phyloP scores from a whole-genome alignment of 2,113 vertebrate species.

The Solenodon paradoxus region DNA sequence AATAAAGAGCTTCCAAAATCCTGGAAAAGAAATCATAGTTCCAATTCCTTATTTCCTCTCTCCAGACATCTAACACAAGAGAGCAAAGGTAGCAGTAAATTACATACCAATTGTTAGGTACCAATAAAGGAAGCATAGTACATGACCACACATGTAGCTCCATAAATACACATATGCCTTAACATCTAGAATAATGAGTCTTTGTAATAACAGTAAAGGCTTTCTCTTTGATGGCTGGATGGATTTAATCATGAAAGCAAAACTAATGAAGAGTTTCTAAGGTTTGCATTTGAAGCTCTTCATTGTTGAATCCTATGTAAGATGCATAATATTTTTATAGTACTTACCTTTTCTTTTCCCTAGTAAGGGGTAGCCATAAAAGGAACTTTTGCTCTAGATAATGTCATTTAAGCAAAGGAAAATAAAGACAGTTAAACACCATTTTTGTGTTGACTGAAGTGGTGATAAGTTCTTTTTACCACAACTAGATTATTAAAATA shows the following conservation, averaged over 20 bases:
- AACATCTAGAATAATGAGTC: neutral
- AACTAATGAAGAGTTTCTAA: neutral
- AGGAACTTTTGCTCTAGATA: neutral
- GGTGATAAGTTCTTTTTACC: neutral
- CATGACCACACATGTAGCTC: neutral
- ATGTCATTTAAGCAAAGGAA: neutral
- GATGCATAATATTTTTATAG: neutral
- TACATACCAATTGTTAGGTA: constrained; percentile 27
- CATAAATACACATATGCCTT: constrained; percentile 14
- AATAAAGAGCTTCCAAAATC: constrained; percentile 47
- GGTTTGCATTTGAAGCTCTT: neutral
- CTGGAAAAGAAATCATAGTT: neutral
- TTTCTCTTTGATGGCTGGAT: neutral
- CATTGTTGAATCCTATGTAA: neutral
- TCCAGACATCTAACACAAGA: constrained; percentile 28
- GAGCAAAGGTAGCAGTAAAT: neutral
- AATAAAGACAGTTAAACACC: neutral
- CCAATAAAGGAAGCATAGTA: constrained; percentile 32
- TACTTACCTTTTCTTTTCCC: neutral
- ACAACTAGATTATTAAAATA: neutral
- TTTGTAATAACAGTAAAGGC: neutral
- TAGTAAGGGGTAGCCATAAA: neutral
- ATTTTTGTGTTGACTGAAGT: neutral
- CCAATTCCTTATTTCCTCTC: constrained; percentile 32
- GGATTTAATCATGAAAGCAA: constrained; percentile 10